Evolutionary conservation across 2,888 invertebrate species (phyloP), one percentile per base, ranked within the genome.

Genomic region (Athalia cordata): DNA sequence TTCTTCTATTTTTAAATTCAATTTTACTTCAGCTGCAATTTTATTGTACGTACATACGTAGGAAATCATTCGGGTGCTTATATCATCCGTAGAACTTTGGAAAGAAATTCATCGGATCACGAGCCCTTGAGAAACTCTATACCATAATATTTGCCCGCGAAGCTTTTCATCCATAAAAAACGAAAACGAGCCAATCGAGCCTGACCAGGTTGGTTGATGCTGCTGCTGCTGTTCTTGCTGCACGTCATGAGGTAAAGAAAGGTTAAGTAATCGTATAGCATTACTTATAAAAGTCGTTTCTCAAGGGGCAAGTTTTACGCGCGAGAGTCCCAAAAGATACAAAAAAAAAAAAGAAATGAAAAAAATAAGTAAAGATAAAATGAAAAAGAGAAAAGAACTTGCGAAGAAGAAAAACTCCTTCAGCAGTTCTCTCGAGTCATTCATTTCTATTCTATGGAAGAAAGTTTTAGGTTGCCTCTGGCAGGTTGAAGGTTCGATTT

Each of bases 361-460:
- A 62, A 45, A 5, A 29, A 64, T 43, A 8, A 43, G 3, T 3
- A 49, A 74, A 78, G 43, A 78, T 45, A 6, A 9, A 13, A 76
- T 11, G 3, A 76, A 3, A 62, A 45, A 5, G 43, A 64, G 62
- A 8, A 4, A 52, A 65, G 29, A 43, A 0, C 3, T 49, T 62
- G 75, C n/a, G 75, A 29, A 77, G 52, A 11, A 65, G 65, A 49
- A 65, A 49, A 66, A 66, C 66, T 66, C 49, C 49, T 66, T 66
- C 29, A 29, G 29, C 49, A 66, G 13, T 66, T 66, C 47, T 29
- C 29, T 29, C 2, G 29, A 29, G 29, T 29, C 66, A 66, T 66
- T 66, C 47, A 49, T 66, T 66, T 15, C 49, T 29, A 29, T 9
- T 49, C 13, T 49, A 47, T n/a, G 49, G 49, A n/a, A 29, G 29